Percentiles rank a stretch among this genome's conserved stretches.
Evolutionary conservation across 92 coral and sea anemone genomes (phyloP).

Genomic region (Epizoanthus ramosus): DNA sequence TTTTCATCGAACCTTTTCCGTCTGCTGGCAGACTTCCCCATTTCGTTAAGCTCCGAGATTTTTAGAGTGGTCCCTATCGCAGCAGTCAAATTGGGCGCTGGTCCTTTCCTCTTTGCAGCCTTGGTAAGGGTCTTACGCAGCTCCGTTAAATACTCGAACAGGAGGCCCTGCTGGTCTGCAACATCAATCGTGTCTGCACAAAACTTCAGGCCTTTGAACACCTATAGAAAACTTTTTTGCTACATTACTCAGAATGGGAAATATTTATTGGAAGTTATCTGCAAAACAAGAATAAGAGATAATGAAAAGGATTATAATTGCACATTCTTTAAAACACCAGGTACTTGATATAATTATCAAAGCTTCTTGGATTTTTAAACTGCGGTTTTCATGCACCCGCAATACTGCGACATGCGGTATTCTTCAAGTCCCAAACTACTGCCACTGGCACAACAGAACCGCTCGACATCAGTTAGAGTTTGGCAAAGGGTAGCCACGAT

Average conservation of each 20-base stretch:
- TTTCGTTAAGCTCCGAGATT: slow-evolving; percentile 44
- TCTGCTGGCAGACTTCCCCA: slow-evolving; percentile 29
- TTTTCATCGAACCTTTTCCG: background rate
- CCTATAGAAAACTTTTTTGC: too few relatives aligned
- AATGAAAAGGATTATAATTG: too few relatives aligned
- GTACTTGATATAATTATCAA: too few relatives aligned
- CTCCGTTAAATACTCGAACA: slow-evolving; percentile 40
- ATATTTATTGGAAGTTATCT: too few relatives aligned
- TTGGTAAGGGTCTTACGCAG: slow-evolving; percentile 19
- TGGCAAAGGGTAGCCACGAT: slow-evolving; percentile 5
- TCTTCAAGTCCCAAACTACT: background rate
- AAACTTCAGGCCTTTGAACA: too few relatives aligned
- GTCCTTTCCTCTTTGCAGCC: slow-evolving; percentile 11
- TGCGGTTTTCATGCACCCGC: too few relatives aligned
- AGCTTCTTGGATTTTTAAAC: too few relatives aligned
- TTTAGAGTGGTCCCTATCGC: slow-evolving; percentile 27
- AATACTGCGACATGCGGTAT: too few relatives aligned
- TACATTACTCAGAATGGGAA: too few relatives aligned
- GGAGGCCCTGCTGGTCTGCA: slow-evolving; percentile 40
- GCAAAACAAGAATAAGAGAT: too few relatives aligned
- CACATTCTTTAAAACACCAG: too few relatives aligned
- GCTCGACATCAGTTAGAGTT: slow-evolving; percentile 12
- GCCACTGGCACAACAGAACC: background rate
- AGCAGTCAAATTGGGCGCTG: slow-evolving; percentile 38
- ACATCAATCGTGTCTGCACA: slow-evolving; percentile 44